Evolutionary conservation across 2,113 vertebrate species (phyloP), one percentile per base, ranked within the genome.

Genomic region (Tachycineta bicolor): DNA sequence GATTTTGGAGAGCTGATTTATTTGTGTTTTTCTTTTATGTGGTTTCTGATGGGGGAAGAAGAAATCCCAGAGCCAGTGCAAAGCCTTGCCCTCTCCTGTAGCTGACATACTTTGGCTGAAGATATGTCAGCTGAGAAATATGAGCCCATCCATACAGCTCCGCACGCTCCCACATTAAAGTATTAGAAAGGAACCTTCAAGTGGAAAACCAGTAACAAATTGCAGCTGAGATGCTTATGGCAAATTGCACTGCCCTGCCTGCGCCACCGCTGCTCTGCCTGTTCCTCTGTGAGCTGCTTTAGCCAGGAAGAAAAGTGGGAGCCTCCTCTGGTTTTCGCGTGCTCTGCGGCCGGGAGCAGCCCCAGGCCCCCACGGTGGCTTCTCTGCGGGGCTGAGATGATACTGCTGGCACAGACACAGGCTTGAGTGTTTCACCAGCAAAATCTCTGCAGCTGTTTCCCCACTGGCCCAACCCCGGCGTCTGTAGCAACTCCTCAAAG

Each of bases 161-260:
- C 0, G 1, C 92, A 89, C 29, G 63, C 92, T 92, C 95, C 96
- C 96, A 97, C 96, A 97, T 96, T 95, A 97, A 97, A 97, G 96
- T 84, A 2, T 64, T 69, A 14, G 2, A 81, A 65, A 96, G 88
- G 91, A 92, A 95, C 94, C 93, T 95, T 95, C 92, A 94, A 97
- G 93, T 96, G 95, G 96, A 96, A 96, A 96, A 93, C 52, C 86
- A 93, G 96, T 88, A 96, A 96, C 96, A 96, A 95, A 96, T 94
- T 94, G 83, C 96, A 96, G 93, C 94, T 96, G 92, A 95, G 83
- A 78, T 62, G 90, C 83, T 92, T 6, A 5, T 89, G 88, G 80
- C 69, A 62, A 34, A 37, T 68, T 83, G 71, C 50, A 8, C 68
- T 78, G 88, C 77, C 75, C 81, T 63, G 91, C 11, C 22, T 41